Conservation (phyloP, 2,113 vertebrate genomes). For the Sporophila hypoxantha region DNA sequence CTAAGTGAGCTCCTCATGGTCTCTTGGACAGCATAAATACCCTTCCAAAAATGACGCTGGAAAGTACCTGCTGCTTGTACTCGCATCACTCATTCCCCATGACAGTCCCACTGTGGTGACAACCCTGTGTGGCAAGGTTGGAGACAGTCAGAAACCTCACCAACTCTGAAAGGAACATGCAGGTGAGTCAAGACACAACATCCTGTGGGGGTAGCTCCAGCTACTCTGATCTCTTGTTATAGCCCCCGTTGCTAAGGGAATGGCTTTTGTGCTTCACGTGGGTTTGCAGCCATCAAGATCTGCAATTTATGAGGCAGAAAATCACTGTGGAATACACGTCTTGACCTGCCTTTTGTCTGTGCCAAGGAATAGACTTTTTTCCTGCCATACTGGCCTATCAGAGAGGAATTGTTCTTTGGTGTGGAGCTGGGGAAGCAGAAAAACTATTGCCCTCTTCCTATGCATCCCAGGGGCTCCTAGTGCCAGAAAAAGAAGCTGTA, state of each 20-base stretch:
- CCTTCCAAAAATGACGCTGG: neutral
- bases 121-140: rapidly evolving
- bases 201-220: neutral
- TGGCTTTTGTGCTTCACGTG: neutral
- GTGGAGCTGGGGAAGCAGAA: neutral
- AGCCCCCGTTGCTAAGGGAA: neutral
- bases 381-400: neutral
- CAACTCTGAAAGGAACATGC: neutral
- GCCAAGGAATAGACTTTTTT: neutral
- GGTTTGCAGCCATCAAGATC: neutral
- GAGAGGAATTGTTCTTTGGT: neutral
- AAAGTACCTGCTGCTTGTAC: neutral
- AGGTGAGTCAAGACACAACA: neutral
- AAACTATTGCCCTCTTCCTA: neutral
- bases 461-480: neutral
- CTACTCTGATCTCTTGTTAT: neutral
- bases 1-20: neutral
- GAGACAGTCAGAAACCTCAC: neutral
- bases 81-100: neutral
- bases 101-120: neutral
- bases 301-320: neutral
- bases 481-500: neutral
- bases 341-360: neutral
- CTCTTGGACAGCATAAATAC: neutral
- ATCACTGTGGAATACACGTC: neutral